Conservation (phyloP, 2,113 vertebrate species). For the Cercopithecus mona region DNA sequence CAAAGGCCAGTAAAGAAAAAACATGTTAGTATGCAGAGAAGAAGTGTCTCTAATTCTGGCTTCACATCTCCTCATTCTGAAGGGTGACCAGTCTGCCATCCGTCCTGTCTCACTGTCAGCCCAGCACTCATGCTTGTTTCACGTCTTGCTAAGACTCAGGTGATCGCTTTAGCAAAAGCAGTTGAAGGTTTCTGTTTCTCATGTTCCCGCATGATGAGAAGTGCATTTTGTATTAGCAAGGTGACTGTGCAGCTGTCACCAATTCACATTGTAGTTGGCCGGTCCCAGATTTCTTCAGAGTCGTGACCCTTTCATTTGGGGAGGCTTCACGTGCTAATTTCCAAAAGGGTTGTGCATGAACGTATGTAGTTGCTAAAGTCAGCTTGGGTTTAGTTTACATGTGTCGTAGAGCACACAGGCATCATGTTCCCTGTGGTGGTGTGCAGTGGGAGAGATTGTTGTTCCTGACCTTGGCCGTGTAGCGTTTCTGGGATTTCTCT, state of each 20-base stretch:
- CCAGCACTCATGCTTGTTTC: neutral
- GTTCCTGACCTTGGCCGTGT: neutral
- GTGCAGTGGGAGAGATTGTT: neutral
- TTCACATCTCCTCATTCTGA: neutral
- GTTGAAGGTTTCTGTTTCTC: neutral
- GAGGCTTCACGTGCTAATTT: neutral
- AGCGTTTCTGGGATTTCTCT: accelerated
- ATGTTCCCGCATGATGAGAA: neutral
- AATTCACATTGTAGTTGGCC: neutral
- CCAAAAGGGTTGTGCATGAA: accelerated
- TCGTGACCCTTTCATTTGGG: neutral
- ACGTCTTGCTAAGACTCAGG: neutral
- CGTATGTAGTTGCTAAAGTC: neutral
- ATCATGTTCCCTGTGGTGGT: neutral
- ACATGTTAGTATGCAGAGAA: neutral
- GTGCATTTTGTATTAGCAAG: neutral
- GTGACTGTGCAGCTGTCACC: neutral
- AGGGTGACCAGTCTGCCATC: neutral
- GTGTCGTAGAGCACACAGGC: accelerated
- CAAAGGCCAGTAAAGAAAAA: neutral
- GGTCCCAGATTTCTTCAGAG: neutral
- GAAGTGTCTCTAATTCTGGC: neutral
- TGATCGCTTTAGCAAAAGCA: neutral
- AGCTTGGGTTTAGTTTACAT: neutral
- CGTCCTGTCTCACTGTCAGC: neutral